phyloP scores from a whole-genome alignment of 2,797 vertebrate genomes.

The Coregonus ussuriensis region DNA sequence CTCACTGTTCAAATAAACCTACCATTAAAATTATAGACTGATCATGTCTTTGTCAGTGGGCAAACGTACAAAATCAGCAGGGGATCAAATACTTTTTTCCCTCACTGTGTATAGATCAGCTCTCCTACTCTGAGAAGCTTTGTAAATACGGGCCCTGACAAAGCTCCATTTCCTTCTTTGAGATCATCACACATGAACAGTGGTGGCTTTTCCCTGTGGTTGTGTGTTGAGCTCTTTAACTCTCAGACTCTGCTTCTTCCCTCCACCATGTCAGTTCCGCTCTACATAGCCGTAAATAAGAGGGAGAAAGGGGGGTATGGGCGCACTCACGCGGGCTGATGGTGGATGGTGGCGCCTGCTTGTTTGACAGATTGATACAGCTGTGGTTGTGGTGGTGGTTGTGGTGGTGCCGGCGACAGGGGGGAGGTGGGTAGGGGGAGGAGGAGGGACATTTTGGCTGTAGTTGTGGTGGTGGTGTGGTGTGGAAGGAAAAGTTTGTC shows the following conservation, averaged over 20 bases:
- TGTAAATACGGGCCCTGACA: neutral
- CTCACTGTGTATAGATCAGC: neutral
- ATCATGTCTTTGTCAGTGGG: no score
- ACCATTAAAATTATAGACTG: no score
- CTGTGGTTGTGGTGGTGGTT: constrained; percentile 11
- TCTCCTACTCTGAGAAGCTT: neutral
- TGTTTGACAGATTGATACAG: constrained; percentile 34
- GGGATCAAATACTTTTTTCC: no score
- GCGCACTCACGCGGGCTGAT: neutral
- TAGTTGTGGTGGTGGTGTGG: constrained; percentile 8
- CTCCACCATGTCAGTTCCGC: neutral
- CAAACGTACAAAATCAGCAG: no score
- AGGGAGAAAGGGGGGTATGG: neutral
- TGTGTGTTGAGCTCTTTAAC: constrained; percentile 2
- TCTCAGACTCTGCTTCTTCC: neutral
- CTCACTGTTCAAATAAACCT: no score
- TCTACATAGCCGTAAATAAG: neutral
- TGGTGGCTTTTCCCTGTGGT: neutral
- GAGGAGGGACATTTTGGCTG: neutral
- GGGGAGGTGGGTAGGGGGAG: neutral
- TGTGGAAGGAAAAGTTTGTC: neutral
- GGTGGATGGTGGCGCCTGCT: constrained; percentile 19
- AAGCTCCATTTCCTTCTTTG: neutral
- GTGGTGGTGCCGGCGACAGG: constrained; percentile 14
- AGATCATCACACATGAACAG: neutral